phyloP scores from a whole-genome alignment of 37 sponge, comb jelly and placozoan genomes.

The Eunapius fragilis region DNA sequence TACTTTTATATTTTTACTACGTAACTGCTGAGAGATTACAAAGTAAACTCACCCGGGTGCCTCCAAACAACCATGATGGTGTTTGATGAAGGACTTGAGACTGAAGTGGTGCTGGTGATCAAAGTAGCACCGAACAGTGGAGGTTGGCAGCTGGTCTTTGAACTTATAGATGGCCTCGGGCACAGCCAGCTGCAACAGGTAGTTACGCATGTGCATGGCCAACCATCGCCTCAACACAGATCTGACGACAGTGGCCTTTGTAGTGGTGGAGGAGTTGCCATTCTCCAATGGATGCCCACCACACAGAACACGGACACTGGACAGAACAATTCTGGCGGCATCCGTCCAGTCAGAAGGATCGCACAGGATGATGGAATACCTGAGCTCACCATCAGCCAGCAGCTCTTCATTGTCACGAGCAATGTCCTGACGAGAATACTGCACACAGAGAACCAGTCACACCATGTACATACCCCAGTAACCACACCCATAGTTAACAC shows the following conservation, averaged over 20 bases:
- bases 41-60: constrained; percentile 9
- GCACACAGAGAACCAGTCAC: too few relatives aligned
- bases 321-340: neutral
- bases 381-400: neutral
- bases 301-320: too few relatives aligned
- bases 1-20: too few relatives aligned
- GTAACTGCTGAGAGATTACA: too few relatives aligned
- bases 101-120: constrained; percentile 83
- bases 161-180: constrained; percentile 35
- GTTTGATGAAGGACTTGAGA: constrained; percentile 60
- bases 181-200: constrained; percentile 25
- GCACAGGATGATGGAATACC: neutral
- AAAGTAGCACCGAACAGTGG: constrained; percentile 63
- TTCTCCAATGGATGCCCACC: too few relatives aligned
- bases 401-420: neutral
- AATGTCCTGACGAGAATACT: neutral
- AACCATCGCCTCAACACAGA: constrained; percentile 13
- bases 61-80: neutral
- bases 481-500: too few relatives aligned
- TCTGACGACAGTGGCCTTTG: too few relatives aligned
- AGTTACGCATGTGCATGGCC: constrained; percentile 6
- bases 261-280: too few relatives aligned
- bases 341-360: neutral
- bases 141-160: constrained; percentile 29
- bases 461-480: neutral